phyloP scores from a whole-genome alignment of 2,888 invertebrate genomes.

The Timema podura region DNA sequence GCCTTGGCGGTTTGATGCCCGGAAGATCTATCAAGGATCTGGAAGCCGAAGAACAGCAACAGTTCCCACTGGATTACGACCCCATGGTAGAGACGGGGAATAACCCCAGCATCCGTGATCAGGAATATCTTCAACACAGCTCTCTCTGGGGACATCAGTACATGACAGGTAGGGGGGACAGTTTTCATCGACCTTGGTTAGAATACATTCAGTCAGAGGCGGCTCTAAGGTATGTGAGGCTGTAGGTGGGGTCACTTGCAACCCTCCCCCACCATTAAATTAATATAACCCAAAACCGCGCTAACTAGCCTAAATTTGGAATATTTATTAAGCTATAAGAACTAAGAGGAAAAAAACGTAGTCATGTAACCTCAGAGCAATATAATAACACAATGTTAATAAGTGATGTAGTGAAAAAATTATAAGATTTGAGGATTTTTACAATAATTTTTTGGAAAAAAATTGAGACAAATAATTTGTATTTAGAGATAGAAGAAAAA shows the following conservation, averaged over 20 bases:
- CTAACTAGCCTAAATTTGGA: neutral
- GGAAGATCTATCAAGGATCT: slow-evolving; percentile 54
- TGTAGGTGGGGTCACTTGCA: too few relatives aligned
- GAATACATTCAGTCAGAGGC: too few relatives aligned
- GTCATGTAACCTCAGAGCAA: neutral
- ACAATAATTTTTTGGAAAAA: neutral
- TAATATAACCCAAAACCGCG: too few relatives aligned
- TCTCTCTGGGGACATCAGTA: slow-evolving; percentile 58
- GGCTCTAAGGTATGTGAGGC: too few relatives aligned
- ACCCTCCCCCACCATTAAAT: neutral
- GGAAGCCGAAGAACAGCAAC: slow-evolving; percentile 51
- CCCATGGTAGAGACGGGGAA: slow-evolving; percentile 59
- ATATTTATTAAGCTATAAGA: neutral
- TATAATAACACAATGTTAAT: neutral
- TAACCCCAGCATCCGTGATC: slow-evolving; percentile 78
- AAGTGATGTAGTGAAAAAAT: too few relatives aligned
- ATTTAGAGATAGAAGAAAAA: neutral
- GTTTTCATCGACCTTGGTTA: neutral
- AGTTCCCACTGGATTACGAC: slow-evolving; percentile 63
- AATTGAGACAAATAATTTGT: neutral
- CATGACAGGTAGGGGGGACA: slow-evolving; percentile 51
- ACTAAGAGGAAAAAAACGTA: neutral
- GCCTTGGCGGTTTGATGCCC: slow-evolving; percentile 22
- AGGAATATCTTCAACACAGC: slow-evolving; percentile 82
- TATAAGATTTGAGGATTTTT: too few relatives aligned